These are phyloP conservation scores for Spongilla lacustris DNA, from an alignment of 37 sponge, comb jelly and placozoan species.

Conservation along the genomic window DNA sequence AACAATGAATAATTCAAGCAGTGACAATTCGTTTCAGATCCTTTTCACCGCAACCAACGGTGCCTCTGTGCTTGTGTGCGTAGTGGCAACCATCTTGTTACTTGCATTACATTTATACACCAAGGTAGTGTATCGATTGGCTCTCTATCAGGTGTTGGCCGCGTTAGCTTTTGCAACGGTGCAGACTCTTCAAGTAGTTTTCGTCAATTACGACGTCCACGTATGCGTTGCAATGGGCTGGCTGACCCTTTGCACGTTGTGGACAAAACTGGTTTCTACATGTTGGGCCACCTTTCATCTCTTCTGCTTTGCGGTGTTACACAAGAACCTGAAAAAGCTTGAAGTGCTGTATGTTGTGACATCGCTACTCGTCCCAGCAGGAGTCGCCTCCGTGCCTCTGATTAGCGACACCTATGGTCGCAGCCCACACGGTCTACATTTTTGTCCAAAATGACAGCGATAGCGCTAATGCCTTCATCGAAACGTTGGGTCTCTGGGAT, in stretches of 20 bases:
- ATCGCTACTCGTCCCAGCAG: not conserved
- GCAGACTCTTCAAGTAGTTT: not conserved
- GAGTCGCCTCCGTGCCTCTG: not conserved
- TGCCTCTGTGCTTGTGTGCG: not conserved
- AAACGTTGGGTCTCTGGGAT: not conserved
- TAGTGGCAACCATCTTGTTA: not conserved
- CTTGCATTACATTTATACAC: not conserved
- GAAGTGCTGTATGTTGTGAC: not conserved
- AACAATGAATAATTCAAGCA: not conserved
- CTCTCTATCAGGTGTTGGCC: conserved; percentile 1
- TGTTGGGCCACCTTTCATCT: not conserved
- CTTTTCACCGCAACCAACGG: not conserved
- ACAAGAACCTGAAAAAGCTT: not conserved
- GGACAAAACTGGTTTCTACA: not conserved
- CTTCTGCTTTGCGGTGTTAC: not conserved
- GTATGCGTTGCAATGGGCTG: not conserved
- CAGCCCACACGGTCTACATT: not conserved
- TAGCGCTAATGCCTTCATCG: not conserved
- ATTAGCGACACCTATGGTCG: not conserved
- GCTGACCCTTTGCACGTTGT: not conserved
- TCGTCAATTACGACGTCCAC: not conserved
- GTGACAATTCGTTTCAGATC: not conserved
- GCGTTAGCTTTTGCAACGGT: not conserved
- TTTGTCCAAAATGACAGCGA: not conserved
- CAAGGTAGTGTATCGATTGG: not conserved